Evolutionary conservation across 2,797 vertebrate species (phyloP), one percentile per base, ranked within the genome.

Genomic region (Bucorvus abyssinicus): DNA sequence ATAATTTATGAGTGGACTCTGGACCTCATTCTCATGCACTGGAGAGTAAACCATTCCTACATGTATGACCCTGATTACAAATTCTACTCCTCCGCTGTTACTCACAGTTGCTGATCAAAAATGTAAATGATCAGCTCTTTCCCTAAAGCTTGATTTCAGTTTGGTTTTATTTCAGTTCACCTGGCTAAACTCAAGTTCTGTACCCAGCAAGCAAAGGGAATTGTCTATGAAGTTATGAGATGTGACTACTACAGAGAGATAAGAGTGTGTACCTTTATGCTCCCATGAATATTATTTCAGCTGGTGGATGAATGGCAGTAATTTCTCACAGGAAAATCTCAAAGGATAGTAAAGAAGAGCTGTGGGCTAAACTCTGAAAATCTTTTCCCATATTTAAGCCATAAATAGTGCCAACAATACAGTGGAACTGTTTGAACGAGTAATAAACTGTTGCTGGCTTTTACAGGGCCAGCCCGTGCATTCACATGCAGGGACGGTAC

Each of bases 241-340:
- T 30, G 9, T 44, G 45, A 84, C 52, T 86, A 77, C 93, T 95
- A 89, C n/a, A 27, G 65, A 94, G 89, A 97, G 90, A 95, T 95
- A 89, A 1, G 12, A 86, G 52, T 34, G 34, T 81, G 64, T 59
- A 93, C 53, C 68, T 94, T 95, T 64, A 90, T 75, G 50, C 64
- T 74, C 27, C 90, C 86, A 34, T 64, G 82, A 84, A 90, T 96
- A 68, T 95, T 80, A 92, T 70, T 96, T 95, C 84, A 42, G 52
- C n/a, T 68, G 56, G 65, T 42, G 30, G 64, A 67, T 74, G 42
- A 94, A 92, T 42, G 47, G 65, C 81, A 91, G 71, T 65, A 1
- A 84, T 96, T 96, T 93, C 93, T 97, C 91, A 89, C 7, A 24
- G 49, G 44, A 42, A 90, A 71, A 94, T 95, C 94, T 87, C 84